Percentiles rank a stretch among this genome's conserved stretches.
phyloP scores from a whole-genome alignment of 2,113 vertebrate species.

The Sakesphorus luctuosus region DNA sequence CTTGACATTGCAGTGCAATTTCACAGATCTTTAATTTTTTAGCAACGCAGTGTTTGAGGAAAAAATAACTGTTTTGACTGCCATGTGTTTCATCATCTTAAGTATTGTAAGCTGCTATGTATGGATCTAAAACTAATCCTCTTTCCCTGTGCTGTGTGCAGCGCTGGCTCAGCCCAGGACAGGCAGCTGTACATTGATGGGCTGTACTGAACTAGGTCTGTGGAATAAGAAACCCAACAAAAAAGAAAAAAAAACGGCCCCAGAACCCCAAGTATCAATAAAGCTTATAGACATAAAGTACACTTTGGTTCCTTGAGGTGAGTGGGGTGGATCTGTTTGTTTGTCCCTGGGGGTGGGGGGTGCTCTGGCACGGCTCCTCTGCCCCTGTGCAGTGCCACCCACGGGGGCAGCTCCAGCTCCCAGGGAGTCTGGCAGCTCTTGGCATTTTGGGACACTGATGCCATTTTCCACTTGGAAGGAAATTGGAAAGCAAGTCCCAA shows the following conservation, averaged over 20 bases:
- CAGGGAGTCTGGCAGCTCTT: not conserved
- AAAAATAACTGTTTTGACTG: too few relatives aligned
- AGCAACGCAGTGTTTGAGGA: too few relatives aligned
- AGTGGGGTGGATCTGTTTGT: not conserved
- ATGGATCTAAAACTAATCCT: too few relatives aligned
- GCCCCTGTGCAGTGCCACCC: not conserved
- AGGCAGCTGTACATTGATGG: too few relatives aligned
- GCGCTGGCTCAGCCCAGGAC: too few relatives aligned
- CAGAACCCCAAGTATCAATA: slow-evolving; percentile 88
- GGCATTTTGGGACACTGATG: not conserved
- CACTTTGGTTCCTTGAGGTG: slow-evolving; percentile 57
- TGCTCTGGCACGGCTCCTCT: not conserved
- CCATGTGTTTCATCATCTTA: too few relatives aligned
- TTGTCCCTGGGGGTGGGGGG: slow-evolving; percentile 14
- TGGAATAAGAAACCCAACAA: slow-evolving; percentile 86
- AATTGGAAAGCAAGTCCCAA: not conserved
- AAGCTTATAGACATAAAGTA: slow-evolving; percentile 90
- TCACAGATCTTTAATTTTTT: too few relatives aligned
- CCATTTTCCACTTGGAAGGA: not conserved
- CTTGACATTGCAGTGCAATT: too few relatives aligned
- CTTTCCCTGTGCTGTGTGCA: too few relatives aligned
- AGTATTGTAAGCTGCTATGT: too few relatives aligned
- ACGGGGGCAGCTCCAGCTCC: not conserved
- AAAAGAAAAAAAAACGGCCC: slow-evolving; percentile 48
- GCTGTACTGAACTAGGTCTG: slow-evolving; percentile 87